Evolutionary conservation across 2,888 invertebrate species (phyloP), one percentile per base, ranked within the genome.

Genomic region (Campoplex nolae): DNA sequence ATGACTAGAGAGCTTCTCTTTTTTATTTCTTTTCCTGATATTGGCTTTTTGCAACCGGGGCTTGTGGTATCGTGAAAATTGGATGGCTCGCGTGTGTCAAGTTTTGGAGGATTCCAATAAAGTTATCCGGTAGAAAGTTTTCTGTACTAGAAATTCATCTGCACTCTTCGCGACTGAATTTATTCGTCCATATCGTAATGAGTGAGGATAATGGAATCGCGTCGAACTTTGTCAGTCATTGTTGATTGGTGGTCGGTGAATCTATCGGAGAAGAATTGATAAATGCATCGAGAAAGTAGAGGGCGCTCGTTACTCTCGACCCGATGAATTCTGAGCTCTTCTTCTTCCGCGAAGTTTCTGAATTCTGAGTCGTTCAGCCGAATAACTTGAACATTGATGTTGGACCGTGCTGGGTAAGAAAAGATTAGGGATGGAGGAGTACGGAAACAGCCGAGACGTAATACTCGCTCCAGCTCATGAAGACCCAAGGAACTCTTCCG

Each of bases 271-370:
- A 6, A 38, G 35, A 58, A 38, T 75, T 42, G 42, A 58, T 45
- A 75, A 58, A 56, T 58, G 23, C 45, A 16, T 28, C 18, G 48
- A 38, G 75, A 56, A 58, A 56, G 38, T 35, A 56, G 58, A 16
- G 16, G 18, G 45, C 42, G 58, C 42, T 75, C 58, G 58, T 42
- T 42, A 75, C 16, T 42, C 75, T 56, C 75, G 75, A 45, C 58
- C 45, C 42, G 38, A 75, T 28, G 58, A 28, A 45, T 28, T 62
- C 75, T 42, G 18, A 58, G 42, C 23, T 45, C 28, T 13, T 73
- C 73, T 58, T 35, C 23, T 23, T 38, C 28, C 42, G 8, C 45
- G 23, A 13, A 75, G 75, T 38, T 75, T 56, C 23, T 42, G 48
- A 70, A n/a, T 42, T 16, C 4, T 28, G 48, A 28, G 42, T 48